Conservation (phyloP, 2,113 vertebrate species). For the Paramisgurnus dabryanus region DNA sequence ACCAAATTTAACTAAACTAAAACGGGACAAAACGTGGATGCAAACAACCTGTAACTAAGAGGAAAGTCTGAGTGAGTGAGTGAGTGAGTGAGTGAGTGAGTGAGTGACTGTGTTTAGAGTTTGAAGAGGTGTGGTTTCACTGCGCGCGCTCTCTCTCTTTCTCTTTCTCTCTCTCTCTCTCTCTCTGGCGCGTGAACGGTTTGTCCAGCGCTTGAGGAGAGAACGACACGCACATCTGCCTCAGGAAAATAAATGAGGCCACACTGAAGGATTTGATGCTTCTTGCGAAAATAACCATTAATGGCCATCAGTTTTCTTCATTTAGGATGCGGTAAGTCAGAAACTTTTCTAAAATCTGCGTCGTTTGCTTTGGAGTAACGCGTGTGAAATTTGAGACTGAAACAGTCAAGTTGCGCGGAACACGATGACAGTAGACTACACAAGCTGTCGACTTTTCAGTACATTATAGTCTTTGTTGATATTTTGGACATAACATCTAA, state of each 20-base stretch:
- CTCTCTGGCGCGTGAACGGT: neutral
- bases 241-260: neutral
- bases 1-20: too few relatives aligned
- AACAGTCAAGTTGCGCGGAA: neutral
- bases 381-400: neutral
- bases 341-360: neutral
- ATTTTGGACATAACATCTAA: too few relatives aligned
- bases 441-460: too few relatives aligned
- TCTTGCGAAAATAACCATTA: neutral
- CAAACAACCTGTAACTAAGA: too few relatives aligned
- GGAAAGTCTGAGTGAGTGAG: neutral
- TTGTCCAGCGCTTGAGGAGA: neutral
- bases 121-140: conserved; percentile 15
- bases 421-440: too few relatives aligned
- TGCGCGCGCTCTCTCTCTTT: neutral
- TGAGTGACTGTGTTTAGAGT: neutral
- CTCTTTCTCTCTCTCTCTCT: neutral
- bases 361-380: neutral
- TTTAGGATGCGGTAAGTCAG: conserved; percentile 1
- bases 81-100: neutral
- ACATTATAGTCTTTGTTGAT: too few relatives aligned
- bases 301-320: neutral
- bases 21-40: too few relatives aligned
- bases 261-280: neutral
- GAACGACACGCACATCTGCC: neutral